Base-by-base conservation (phyloP, 1,140 invertebrate species). In the Leptopilina clavipes region DNA sequence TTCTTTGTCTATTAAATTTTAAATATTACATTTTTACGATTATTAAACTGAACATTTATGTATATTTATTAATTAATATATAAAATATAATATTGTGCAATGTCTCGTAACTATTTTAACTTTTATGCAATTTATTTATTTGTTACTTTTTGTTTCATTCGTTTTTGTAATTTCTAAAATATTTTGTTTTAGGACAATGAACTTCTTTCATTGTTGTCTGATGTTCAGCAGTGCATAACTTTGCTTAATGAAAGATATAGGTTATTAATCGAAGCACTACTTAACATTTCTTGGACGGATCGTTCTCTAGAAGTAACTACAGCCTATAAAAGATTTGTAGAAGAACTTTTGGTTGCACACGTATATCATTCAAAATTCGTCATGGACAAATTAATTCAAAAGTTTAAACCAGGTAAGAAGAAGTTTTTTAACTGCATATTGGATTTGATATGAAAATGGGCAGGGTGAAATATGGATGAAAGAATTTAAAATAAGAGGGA, bases 331-430 rank as follows among this genome's bases (percentile, higher is more conserved):
- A 90, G 90, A 70, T 94, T 94, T 84, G 81, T 94, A 18, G 86
- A 93, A 71, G 93, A 94, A 88, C 86, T 95, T 74, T 89, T 94
- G 75, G 92, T 92, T 74, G 91, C 92, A 17, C 93, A 94, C 73
- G 92, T 91, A 79, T 91, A 92, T 83, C 92, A 94, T 86, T 90
- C 91, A 70, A 92, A 92, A 80, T 88, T 90, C 79, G 91, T 92
- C 6, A 90, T 94, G 74, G 89, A 91, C 73, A 92, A 91, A 79
- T 88, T 94, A 70, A 89, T 94, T 44, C 75, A 85, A 45, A 84
- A 90, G 54, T 94, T 94, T 87, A 90, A 91, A 82, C 89, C 91
- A 79, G 84, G 92, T 92, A 86, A 86, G 84, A 78, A 59, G 71
- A 70, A 31, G 25, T 31, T 31, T 31, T 31, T 31, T 31, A 31